These are phyloP conservation scores for Solea senegalensis DNA, from an alignment of 2,113 vertebrate species.

Conservation along the genomic window DNA sequence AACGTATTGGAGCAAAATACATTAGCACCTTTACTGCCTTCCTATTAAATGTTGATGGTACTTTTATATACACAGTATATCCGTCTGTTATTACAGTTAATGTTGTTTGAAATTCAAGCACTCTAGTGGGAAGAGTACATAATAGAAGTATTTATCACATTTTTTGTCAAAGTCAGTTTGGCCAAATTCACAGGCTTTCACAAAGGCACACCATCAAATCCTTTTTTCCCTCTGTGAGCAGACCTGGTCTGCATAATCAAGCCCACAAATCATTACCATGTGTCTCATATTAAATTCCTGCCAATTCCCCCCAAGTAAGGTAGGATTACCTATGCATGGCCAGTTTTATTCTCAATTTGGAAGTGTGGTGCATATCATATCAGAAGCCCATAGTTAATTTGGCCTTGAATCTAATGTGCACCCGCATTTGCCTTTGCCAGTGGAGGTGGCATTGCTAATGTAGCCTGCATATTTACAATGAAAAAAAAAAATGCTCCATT, in stretches of 20 bases:
- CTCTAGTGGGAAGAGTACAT: neutral
- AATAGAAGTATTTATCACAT: neutral
- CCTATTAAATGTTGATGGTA: neutral
- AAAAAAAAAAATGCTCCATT: constrained; percentile 21
- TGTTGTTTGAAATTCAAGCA: neutral
- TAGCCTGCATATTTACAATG: constrained; percentile 16
- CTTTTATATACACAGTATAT: neutral
- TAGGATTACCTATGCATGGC: constrained; percentile 65
- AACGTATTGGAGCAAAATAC: too few relatives aligned
- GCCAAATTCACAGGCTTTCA: constrained; percentile 16
- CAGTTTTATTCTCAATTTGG: constrained; percentile 60
- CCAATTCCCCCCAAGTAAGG: constrained; percentile 61
- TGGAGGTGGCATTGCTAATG: neutral
- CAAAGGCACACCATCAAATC: constrained; percentile 33
- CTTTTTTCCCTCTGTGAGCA: constrained; percentile 19
- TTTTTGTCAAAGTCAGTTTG: constrained; percentile 14
- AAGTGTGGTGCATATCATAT: constrained; percentile 28
- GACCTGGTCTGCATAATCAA: constrained; percentile 55
- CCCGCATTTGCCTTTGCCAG: constrained; percentile 28
- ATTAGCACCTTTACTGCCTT: too few relatives aligned
- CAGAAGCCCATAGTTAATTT: constrained; percentile 46
- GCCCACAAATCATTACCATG: constrained; percentile 63
- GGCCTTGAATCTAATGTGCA: constrained; percentile 19
- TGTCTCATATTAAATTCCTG: constrained; percentile 59
- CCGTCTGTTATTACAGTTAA: neutral